A percentile compares a stretch with the other conserved stretches of the same genome.
Conservation (phyloP, 2,888 invertebrate species). For the Piscicola geometra region DNA sequence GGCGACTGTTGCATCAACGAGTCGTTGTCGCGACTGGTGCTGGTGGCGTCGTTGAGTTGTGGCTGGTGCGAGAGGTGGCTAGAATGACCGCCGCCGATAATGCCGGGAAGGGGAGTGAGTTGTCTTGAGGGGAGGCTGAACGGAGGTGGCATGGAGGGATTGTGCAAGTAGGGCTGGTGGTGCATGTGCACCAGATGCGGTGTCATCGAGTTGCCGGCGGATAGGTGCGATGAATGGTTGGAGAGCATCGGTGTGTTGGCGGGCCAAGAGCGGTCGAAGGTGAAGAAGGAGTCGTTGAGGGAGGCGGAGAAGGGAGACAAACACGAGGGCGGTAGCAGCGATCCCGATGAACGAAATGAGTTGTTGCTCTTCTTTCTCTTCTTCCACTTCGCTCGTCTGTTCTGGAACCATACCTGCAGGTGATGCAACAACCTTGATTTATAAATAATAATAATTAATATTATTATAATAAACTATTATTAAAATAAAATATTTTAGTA, state of each 20-base stretch:
- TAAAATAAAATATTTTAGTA: no score
- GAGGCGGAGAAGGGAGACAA: conserved; percentile 81
- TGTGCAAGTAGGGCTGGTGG: conserved; percentile 17
- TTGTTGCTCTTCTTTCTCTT: conserved; percentile 93
- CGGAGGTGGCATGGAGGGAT: conserved; percentile 24
- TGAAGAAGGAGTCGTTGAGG: conserved; percentile 65
- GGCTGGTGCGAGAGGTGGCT: conserved; percentile 6
- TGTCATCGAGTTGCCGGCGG: conserved; percentile 35
- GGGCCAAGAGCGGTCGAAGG: conserved; percentile 34
- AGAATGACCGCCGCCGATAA: conserved; percentile 1
- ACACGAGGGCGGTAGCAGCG: conserved; percentile 80
- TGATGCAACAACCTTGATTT: no score
- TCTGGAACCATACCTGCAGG: conserved; percentile 93
- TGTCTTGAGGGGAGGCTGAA: conserved; percentile 27
- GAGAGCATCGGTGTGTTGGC: neutral
- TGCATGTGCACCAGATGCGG: conserved; percentile 11
- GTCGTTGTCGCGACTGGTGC: conserved; percentile 19
- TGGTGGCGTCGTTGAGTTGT: neutral
- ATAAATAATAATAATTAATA: no score
- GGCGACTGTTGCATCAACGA: conserved; percentile 23
- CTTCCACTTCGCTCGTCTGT: conserved; percentile 96
- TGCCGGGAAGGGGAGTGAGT: conserved; percentile 23
- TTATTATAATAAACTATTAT: no score
- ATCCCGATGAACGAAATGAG: conserved; percentile 79
- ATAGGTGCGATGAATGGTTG: neutral